Evolutionary conservation across 2,113 vertebrate species (phyloP).

Genomic region (Ageneiosus marmoratus): DNA sequence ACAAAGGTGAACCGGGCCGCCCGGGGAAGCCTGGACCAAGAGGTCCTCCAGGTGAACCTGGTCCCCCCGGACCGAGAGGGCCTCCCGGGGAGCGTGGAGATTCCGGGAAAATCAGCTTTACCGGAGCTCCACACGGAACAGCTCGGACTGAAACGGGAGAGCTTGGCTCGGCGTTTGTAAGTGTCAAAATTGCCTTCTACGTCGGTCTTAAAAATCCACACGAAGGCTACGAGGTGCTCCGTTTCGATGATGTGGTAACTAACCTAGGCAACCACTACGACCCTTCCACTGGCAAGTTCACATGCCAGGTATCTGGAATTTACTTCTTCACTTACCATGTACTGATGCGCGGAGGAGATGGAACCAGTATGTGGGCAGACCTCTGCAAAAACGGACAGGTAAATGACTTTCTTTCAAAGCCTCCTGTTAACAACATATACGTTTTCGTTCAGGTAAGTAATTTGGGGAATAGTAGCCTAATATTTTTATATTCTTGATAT

Average conservation of each 20-base stretch:
- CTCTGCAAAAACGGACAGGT: constrained; percentile 88
- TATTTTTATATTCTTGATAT: neutral
- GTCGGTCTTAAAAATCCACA: constrained; percentile 88
- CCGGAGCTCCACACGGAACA: constrained; percentile 65
- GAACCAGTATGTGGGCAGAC: constrained; percentile 88
- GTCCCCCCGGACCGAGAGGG: constrained; percentile 80
- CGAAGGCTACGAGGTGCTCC: constrained; percentile 75
- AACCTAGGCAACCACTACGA: constrained; percentile 76
- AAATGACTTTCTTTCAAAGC: constrained; percentile 28
- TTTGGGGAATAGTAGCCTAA: neutral
- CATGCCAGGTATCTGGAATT: constrained; percentile 84
- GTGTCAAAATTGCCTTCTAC: constrained; percentile 85
- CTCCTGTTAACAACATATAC: neutral
- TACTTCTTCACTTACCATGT: constrained; percentile 89
- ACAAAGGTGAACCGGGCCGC: constrained; percentile 79
- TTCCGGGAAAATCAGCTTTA: constrained; percentile 67
- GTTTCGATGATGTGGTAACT: constrained; percentile 75
- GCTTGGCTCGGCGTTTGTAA: constrained; percentile 70
- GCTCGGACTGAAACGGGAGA: constrained; percentile 72
- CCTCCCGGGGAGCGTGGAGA: constrained; percentile 79
- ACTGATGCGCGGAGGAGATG: constrained; percentile 86
- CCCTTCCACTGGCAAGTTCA: constrained; percentile 84
- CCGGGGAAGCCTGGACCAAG: constrained; percentile 83
- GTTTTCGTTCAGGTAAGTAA: no score
- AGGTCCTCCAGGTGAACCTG: constrained; percentile 82